Conservation (phyloP, 2,113 vertebrate genomes). For the Archocentrus centrarchus region DNA sequence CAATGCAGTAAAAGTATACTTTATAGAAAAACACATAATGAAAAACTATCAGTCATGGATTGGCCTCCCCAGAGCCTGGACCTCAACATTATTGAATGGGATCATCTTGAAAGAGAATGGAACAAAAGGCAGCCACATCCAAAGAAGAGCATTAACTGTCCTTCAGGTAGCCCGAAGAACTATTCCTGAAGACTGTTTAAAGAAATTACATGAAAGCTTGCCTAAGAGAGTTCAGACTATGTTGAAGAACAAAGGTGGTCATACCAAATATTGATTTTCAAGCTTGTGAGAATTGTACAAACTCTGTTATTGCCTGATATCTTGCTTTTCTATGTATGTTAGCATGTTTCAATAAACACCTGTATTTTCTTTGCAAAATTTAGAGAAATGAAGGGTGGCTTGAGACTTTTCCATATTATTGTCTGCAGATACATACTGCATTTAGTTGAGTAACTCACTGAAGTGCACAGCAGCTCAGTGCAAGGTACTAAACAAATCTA, state of each 20-base stretch:
- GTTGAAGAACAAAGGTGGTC: too few species aligned
- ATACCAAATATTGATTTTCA: neutral
- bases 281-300: neutral
- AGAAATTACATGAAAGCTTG: neutral
- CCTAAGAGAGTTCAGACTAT: neutral
- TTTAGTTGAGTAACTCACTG: neutral
- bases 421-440: neutral
- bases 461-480: neutral
- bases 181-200: too few species aligned
- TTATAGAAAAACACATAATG: slow-evolving; percentile 2
- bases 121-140: too few species aligned
- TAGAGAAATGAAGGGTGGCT: neutral
- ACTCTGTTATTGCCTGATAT: neutral
- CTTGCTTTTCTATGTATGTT: neutral
- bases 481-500: neutral
- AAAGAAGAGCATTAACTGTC: neutral
- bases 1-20: neutral
- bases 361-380: neutral
- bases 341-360: neutral
- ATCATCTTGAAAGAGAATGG: too few species aligned
- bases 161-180: neutral
- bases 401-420: neutral
- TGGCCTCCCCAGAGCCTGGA: neutral
- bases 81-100: neutral
- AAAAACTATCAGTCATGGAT: neutral